Evolutionary conservation across 2,113 vertebrate genomes (phyloP), one percentile per base, ranked within the genome.

Genomic region (Motacilla alba): DNA sequence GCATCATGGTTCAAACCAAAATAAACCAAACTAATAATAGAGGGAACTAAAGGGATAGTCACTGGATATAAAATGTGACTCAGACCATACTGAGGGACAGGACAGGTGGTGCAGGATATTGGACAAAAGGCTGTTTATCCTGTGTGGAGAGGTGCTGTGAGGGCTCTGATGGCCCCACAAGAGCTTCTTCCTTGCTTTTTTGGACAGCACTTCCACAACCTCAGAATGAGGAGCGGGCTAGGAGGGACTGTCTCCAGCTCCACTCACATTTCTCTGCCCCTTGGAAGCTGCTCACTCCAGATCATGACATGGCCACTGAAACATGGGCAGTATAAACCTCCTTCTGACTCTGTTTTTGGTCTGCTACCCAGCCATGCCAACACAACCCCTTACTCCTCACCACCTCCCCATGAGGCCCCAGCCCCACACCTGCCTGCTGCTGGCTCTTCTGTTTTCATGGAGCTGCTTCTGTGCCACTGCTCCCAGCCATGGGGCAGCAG

Each of bases 1-100:
- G 78, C 70, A 77, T 86, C 78, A 58, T 19, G 37, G 83, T 72
- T 90, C 73, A 88, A 95, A 95, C 92, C 89, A 93, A 95, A 97
- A 95, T 94, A 94, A 96, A 85, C 44, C 50, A 55, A 88, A 85
- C 93, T 96, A 92, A 95, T 91, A 91, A 91, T 96, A 96, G 92
- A 76, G 33, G 13, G 52, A 91, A 81, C 70, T 90, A 59, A 83
- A 93, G 39, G 68, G 69, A 52, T 70, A 58, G 52, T 87, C 74
- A 69, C 59, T 80, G 60, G 31, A 33, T 95, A 69, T 59, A 73
- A 84, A 84, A 79, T 41, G 28, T 94, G 83, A 93, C 81, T 90
- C 92, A 92, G 41, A 39, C 15, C 1, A 0, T 44, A 44, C 63
- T 80, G 53, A 87, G 72, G 53, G 94, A 87, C 35, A 56, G 58